phyloP scores from a whole-genome alignment of 2,113 vertebrate genomes.

The Pterocles orientalis region DNA sequence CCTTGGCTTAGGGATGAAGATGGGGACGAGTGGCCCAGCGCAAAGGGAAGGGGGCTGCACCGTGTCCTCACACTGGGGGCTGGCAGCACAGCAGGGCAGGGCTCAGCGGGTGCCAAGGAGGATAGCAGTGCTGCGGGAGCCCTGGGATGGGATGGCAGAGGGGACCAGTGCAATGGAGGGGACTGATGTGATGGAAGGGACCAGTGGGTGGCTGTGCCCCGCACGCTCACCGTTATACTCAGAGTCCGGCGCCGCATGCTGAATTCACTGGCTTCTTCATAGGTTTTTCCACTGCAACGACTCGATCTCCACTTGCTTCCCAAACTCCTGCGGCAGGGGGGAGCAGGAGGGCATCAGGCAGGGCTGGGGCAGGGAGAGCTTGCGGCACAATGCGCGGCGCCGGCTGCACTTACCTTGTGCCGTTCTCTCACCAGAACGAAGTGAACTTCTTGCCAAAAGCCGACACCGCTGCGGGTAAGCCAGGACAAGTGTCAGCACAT shows the following conservation, averaged over 20 bases:
- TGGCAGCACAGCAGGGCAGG: accelerated
- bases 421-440: slow-evolving; percentile 93
- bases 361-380: accelerated
- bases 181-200: not conserved
- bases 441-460: slow-evolving; percentile 99
- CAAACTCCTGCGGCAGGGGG: slow-evolving; percentile 52
- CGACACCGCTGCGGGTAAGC: slow-evolving; percentile 80
- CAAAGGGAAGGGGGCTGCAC: accelerated
- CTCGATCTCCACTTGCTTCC: slow-evolving; percentile 72
- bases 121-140: accelerated
- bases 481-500: not conserved
- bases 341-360: not conserved
- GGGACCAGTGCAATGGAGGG: no score
- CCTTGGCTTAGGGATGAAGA: not conserved
- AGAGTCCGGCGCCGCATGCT: slow-evolving; percentile 77
- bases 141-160: accelerated
- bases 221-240: slow-evolving; percentile 85
- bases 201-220: accelerated
- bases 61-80: accelerated
- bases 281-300: slow-evolving; percentile 90
- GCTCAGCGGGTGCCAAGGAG: not conserved
- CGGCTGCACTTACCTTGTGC: slow-evolving; percentile 78
- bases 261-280: slow-evolving; percentile 84
- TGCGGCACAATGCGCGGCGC: accelerated
- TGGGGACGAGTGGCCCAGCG: not conserved